Base-by-base conservation (phyloP, 2,797 vertebrate species). In the Notoglanidium macrostoma region DNA sequence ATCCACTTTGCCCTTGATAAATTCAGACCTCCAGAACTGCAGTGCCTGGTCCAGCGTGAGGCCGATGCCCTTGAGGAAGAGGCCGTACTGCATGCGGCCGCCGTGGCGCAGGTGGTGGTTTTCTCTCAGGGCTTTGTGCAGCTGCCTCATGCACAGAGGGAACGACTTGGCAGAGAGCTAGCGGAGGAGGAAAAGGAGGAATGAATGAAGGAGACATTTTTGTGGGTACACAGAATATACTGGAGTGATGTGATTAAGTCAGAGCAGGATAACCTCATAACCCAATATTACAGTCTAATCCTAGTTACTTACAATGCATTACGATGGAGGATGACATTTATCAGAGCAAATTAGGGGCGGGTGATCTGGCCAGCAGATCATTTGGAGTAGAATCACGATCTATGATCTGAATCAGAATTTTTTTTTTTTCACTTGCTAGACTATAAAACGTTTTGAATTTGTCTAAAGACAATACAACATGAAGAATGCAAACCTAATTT, bases 1-100 rank as follows among this genome's bases (percentile, higher is more conserved):
- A 72, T 98, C 98, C 90, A 99, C 96, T 93, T 98, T 99, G 91
- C 98, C 98, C 92, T 92, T 95, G 88, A 96, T 94, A 90, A 99
- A 99, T 92, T 99, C 98, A 0, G 95, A 95, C 93, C 97, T 98
- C 98, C 98, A 99, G 90, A 99, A 99, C 89, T 98, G 97, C 92
- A 99, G 89, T 0, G 98, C 98, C 92, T 99, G 98, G 21, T 99
- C 98, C 92, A 99, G 90, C 1, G 98, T 97, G 83, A 99, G 93
- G 85, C 98, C 98, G 0, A 99, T 97, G 84, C 98, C 98, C 90
- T 99, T 99, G 10, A 99, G 95, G 94, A 98, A 99, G 73, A 99
- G 97, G 0, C 98, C 98, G 0, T 99, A 99, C 80, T 99, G 98
- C 98, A 99, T 98, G 0, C 98, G 97, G 26, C 98, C 98, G 0